phyloP scores from a whole-genome alignment of 2,113 vertebrate genomes.

The Cryptoleucopteryx plumbea region DNA sequence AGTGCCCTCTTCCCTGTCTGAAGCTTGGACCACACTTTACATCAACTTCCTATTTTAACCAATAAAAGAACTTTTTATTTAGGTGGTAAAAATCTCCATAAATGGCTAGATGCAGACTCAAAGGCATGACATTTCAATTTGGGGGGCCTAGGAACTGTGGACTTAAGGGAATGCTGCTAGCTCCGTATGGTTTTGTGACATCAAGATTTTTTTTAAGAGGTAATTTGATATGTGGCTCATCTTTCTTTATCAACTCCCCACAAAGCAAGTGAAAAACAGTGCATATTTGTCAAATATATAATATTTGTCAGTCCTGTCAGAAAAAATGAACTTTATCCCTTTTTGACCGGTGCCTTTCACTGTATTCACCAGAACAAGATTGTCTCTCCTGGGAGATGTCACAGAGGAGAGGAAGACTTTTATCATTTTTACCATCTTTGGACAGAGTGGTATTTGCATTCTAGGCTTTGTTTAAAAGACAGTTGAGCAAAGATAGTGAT shows the following conservation, averaged over 20 bases:
- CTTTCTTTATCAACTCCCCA: background rate
- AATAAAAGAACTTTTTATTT: background rate
- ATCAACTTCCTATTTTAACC: background rate
- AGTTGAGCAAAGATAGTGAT: slow-evolving; percentile 56
- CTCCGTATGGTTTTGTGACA: background rate
- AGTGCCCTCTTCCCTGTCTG: background rate
- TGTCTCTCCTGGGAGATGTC: background rate
- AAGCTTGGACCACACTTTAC: background rate
- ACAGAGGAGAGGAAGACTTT: background rate
- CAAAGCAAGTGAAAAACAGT: background rate
- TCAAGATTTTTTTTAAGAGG: background rate
- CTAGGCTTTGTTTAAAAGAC: slow-evolving; percentile 55
- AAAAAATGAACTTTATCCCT: background rate
- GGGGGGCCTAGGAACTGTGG: background rate
- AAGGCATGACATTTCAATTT: background rate
- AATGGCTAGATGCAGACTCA: background rate
- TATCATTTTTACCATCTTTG: background rate
- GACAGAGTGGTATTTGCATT: background rate
- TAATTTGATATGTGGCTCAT: background rate
- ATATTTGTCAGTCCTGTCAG: background rate
- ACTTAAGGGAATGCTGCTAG: background rate
- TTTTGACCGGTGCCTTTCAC: background rate
- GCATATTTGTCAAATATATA: background rate
- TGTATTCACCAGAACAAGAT: background rate
- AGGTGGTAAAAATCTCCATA: background rate